Percentiles rank a stretch among this genome's conserved stretches.
Evolutionary conservation across 2,888 invertebrate species (phyloP).

Genomic region (Tipula lateralis): DNA sequence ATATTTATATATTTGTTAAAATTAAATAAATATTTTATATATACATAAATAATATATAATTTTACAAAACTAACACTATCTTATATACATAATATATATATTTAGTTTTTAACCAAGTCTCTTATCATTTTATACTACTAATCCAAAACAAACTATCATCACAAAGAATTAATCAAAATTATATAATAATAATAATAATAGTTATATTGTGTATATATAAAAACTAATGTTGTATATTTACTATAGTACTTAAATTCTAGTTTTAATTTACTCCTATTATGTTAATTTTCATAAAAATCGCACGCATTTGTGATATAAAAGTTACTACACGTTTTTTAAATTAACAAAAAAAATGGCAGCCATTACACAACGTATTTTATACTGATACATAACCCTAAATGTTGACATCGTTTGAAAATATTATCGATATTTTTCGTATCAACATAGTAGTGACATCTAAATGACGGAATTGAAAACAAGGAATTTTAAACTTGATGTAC

Average conservation of each 20-base stretch:
- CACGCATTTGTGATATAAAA: neutral
- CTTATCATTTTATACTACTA: constrained; percentile 13
- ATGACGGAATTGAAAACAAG: neutral
- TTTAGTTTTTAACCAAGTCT: neutral
- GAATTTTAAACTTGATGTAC: neutral
- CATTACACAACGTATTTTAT: neutral
- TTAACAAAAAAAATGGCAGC: neutral
- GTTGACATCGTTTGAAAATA: neutral
- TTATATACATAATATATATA: neutral
- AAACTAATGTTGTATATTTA: neutral
- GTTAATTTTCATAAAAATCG: neutral
- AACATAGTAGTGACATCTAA: neutral
- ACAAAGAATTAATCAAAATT: constrained; percentile 25
- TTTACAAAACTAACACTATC: neutral
- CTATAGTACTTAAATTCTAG: constrained; percentile 12
- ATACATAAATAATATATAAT: neutral
- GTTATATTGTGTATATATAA: neutral
- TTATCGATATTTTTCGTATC: neutral
- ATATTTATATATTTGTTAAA: constrained; percentile 11
- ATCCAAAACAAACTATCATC: neutral
- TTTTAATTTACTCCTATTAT: neutral
- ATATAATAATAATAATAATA: too few species aligned
- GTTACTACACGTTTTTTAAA: neutral
- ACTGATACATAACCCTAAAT: neutral
- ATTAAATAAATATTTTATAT: neutral